Base-by-base conservation (phyloP, 2,797 vertebrate genomes). In the Arctocebus calabarensis region DNA sequence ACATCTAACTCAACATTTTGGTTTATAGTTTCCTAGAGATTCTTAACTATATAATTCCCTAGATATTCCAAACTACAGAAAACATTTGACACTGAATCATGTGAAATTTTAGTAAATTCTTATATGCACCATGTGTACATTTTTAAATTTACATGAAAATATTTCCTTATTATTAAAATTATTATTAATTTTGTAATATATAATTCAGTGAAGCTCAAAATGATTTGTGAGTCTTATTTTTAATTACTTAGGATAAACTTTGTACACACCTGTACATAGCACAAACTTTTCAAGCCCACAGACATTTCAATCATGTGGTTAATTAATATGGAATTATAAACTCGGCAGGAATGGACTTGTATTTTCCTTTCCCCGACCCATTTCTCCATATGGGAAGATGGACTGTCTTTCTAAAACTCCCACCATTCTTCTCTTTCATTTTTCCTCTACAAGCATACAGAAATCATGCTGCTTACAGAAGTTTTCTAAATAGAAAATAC, bases 101-200 rank as follows among this genome's bases (percentile, higher is more conserved):
- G 22, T 79, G 27, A 97, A 92, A 77, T 89, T 40, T n/a, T 85
- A 37, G 32, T 48, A 88, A 77, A 77, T 89, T 70, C 88, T 52
- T 91, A 84, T 25, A 77, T 92, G 52, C 70, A 91, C 90, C 14
- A 83, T 62, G 23, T 43, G 16, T 40, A 70, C 3, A 40, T 71
- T 94, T 92, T 90, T 37, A 87, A 93, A 78, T 43, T 55, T 52
- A 92, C 78, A 66, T 73, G 10, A 66, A 91, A 93, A 48, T 55
- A 23, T 83, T 25, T 96, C 2, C 84, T 81, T 83, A 84, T n/a
- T n/a, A n/a, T n/a, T n/a, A n/a, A n/a, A n/a, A n/a, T n/a, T n/a
- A n/a, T n/a, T n/a, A n/a, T n/a, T 32, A 94, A 79, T 71, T 84
- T 61, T 66, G 10, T 1, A 71, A 2, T 29, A 61, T 68, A 1